Base-by-base conservation (phyloP, 2,888 invertebrate species). In the Sceliomorpha sp. region DNA sequence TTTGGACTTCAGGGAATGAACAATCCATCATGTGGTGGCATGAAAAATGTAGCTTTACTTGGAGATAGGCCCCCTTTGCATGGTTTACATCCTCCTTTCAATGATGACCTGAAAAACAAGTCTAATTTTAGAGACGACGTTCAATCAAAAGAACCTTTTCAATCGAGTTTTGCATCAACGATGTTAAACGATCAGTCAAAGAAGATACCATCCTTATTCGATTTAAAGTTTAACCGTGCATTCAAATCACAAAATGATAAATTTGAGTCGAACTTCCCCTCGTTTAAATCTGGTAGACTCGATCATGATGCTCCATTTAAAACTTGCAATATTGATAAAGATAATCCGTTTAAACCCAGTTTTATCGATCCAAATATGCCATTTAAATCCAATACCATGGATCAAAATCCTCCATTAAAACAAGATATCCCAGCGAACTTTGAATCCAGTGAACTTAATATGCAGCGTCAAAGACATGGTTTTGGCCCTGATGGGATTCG, bases 121-220 rank as follows among this genome's bases (percentile, higher is more conserved):
- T 32, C 44, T 9, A 15, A 20, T 9, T 44, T 44, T 10, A 39
- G 27, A 34, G 10, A 24, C 7, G 47, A 34, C 0, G 32, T 40
- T 15, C 20, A 31, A 15, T 6, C 12, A 12, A 20, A 34, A 20
- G 37, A 12, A 8, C 34, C 64, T n/a, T 63, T 63, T 12, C 24
- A 17, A 3, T 6, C 63, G 5, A 60, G 66, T 1, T 67, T 58
- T 8, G 20, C 2, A 20, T 2, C 20, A 20, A 20, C 2, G 5
- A 20, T 4, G 45, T 13, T 47, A 1, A 56, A 47, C 14, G 56
- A 56, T 1, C 6, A 37, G 1, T 1, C 26, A 1, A 45, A 55
- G 37, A 59, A 60, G 0, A 79, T 78, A 47, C 79, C 79, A 7
- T 77, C 79, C 2, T 55, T 79, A 6, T 70, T 77, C 45, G 68